A percentile compares a stretch with the other conserved stretches of the same genome.
Conservation (phyloP, 2,888 invertebrate genomes). For the Pogonocherus hispidulus region DNA sequence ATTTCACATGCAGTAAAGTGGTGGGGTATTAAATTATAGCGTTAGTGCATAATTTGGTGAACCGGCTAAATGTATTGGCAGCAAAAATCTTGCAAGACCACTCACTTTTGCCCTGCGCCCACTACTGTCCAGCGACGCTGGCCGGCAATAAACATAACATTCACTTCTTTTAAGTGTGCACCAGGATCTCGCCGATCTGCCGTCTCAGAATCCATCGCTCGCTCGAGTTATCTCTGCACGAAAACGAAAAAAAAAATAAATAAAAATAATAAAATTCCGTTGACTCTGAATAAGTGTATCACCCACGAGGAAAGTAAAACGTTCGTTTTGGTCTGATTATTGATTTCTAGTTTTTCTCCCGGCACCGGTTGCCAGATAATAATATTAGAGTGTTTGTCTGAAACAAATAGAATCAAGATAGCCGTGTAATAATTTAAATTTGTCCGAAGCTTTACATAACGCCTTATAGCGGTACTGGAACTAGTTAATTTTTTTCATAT, state of each 20-base stretch:
- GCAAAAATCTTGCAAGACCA: too few relatives aligned
- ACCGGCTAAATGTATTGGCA: too few relatives aligned
- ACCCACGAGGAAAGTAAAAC: slow-evolving; percentile 4
- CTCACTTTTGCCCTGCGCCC: too few relatives aligned
- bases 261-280: neutral
- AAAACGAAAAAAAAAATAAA: slow-evolving; percentile 18
- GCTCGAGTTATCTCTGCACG: slow-evolving; percentile 20
- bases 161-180: slow-evolving; percentile 36
- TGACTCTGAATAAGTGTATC: slow-evolving; percentile 11
- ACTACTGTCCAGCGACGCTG: too few relatives aligned
- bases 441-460: slow-evolving; percentile 12
- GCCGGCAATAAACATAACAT: slow-evolving; percentile 33
- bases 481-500: slow-evolving; percentile 28
- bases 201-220: slow-evolving; percentile 27
- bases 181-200: slow-evolving; percentile 37
- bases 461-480: slow-evolving; percentile 25
- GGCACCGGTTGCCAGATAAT: neutral
- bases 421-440: slow-evolving; percentile 27
- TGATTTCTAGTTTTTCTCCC: slow-evolving; percentile 4
- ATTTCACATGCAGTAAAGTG: too few relatives aligned
- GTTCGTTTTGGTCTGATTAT: slow-evolving; percentile 24
- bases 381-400: slow-evolving; percentile 19
- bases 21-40: too few relatives aligned
- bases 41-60: too few relatives aligned
- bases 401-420: slow-evolving; percentile 23